Conservation (phyloP, 2,888 invertebrate species). For the Tipula unca region DNA sequence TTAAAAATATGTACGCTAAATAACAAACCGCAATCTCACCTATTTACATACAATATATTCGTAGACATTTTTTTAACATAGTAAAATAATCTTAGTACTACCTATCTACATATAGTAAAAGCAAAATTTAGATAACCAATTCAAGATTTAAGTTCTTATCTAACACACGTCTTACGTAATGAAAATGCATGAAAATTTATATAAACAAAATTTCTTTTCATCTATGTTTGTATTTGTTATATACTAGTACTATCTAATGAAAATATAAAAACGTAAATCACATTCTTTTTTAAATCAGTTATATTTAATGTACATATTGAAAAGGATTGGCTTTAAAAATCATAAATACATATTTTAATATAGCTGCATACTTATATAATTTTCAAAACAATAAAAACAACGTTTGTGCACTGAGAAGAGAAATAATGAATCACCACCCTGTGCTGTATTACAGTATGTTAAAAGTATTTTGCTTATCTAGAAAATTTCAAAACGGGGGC, state of each 20-base stretch:
- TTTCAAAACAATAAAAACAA: neutral
- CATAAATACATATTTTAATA: neutral
- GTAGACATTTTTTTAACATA: neutral
- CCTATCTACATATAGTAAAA: neutral
- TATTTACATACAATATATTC: no score
- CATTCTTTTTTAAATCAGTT: neutral
- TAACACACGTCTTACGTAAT: neutral
- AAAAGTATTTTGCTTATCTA: neutral
- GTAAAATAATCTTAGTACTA: neutral
- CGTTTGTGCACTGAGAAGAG: slow-evolving; percentile 17
- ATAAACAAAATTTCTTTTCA: neutral
- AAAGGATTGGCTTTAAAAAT: slow-evolving; percentile 15
- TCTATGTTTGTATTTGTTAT: neutral
- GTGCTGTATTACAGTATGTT: neutral
- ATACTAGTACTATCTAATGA: neutral
- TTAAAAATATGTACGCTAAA: neutral
- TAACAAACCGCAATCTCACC: slow-evolving; percentile 21
- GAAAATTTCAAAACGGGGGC: neutral
- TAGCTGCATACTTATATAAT: neutral
- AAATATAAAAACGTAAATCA: neutral
- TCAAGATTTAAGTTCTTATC: neutral
- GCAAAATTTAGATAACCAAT: neutral
- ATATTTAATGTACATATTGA: neutral
- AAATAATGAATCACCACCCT: neutral
- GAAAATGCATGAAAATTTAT: slow-evolving; percentile 10